phyloP scores from a whole-genome alignment of 2,797 vertebrate genomes.

The Ctenopoma kingsleyae region DNA sequence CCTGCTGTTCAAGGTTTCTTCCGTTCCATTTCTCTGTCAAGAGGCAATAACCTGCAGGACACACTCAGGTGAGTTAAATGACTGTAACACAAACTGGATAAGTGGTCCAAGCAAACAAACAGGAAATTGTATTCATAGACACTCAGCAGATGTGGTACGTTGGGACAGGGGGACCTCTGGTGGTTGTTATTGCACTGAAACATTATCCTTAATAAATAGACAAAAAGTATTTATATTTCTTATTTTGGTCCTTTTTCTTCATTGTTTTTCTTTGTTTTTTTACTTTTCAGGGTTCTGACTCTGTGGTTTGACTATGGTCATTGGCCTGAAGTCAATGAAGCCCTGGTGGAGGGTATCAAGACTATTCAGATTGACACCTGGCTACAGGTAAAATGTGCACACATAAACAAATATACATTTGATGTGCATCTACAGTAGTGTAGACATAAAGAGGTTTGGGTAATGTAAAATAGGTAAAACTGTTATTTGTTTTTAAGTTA shows the following conservation, averaged over 20 bases:
- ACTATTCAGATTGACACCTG: constrained; percentile 99
- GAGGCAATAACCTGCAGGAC: constrained; percentile 98
- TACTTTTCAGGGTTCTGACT: constrained; percentile 91
- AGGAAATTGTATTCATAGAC: not conserved
- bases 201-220: not conserved
- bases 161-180: constrained; percentile 72
- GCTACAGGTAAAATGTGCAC: constrained; percentile 89
- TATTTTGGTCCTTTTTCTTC: not conserved
- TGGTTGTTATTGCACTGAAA: constrained; percentile 47
- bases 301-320: constrained; percentile 99
- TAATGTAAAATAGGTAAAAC: not conserved
- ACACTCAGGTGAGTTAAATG: constrained; percentile 89
- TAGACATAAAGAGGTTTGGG: not conserved
- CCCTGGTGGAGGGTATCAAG: constrained; percentile 97
- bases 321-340: constrained; percentile 98
- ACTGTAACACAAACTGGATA: not conserved
- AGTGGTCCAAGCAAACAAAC: constrained; percentile 1
- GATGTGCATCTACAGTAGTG: too few relatives aligned
- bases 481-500: not conserved
- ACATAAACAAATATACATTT: not conserved
- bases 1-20: constrained; percentile 99
- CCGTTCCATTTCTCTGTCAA: constrained; percentile 96
- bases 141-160: not conserved
- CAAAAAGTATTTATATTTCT: not conserved
- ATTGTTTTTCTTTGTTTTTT: not conserved